These are phyloP conservation scores for Drosophila villosipedis DNA, from an alignment of 2,888 invertebrate species.

Conservation along the genomic window DNA sequence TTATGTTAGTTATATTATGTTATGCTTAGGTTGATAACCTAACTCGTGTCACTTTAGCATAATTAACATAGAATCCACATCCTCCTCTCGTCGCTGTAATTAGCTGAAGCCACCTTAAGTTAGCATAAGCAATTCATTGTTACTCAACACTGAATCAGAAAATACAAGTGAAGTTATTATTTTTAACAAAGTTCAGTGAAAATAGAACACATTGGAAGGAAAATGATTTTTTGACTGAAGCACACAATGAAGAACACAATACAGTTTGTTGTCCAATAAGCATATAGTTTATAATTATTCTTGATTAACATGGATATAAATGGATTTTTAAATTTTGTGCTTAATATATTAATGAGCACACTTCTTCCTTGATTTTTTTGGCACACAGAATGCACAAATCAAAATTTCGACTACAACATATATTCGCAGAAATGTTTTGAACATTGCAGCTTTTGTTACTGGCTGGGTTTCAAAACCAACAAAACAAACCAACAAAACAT, in stretches of 20 bases:
- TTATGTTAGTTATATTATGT: not conserved
- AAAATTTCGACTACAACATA: not conserved
- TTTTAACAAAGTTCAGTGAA: no score
- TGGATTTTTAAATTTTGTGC: not conserved
- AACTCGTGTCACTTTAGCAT: no score
- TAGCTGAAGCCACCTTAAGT: no score
- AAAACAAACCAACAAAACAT: not conserved
- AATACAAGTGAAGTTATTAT: no score
- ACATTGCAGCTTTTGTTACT: not conserved
- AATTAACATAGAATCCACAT: no score
- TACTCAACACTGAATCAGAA: no score
- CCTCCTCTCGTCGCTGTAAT: no score
- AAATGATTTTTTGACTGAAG: no score
- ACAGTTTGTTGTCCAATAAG: conserved; percentile 6
- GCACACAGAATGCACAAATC: not conserved
- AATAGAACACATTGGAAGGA: no score
- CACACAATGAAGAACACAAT: not conserved
- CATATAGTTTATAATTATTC: not conserved
- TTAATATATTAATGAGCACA: not conserved
- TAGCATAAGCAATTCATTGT: no score
- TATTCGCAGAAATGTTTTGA: not conserved
- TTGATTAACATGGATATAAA: not conserved
- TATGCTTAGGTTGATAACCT: no score
- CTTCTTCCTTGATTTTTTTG: not conserved
- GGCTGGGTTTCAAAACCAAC: not conserved